Evolutionary conservation across 2,888 invertebrate genomes (phyloP).

Genomic region (Entomobrya proxima): DNA sequence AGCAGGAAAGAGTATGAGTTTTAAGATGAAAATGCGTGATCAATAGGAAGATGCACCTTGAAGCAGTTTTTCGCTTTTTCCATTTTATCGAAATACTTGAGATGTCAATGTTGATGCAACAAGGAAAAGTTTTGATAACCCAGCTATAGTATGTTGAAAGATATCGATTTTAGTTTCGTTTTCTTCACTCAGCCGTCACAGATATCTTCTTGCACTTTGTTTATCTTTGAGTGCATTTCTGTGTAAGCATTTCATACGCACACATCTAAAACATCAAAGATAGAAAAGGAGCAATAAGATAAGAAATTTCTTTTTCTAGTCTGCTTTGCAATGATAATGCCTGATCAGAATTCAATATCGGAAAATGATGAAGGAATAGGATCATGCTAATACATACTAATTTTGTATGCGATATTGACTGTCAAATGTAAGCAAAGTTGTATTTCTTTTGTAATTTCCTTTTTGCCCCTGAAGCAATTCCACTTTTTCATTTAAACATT

Average conservation of each 20-base stretch:
- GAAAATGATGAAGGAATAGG: neutral
- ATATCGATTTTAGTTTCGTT: neutral
- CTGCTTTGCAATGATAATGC: neutral
- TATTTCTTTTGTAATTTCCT: neutral
- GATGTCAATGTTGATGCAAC: constrained; percentile 14
- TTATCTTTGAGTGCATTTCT: neutral
- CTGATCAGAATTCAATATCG: constrained; percentile 12
- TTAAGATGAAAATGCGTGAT: neutral
- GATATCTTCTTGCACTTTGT: neutral
- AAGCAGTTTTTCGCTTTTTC: constrained; percentile 19
- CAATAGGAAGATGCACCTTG: neutral
- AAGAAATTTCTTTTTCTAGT: neutral
- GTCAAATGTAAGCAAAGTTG: neutral
- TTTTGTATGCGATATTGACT: neutral
- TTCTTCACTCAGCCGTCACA: neutral
- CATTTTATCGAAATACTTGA: neutral
- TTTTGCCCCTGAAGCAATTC: neutral
- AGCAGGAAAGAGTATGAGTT: neutral
- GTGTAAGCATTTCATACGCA: neutral
- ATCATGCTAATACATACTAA: constrained; percentile 2
- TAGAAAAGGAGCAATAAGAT: too few species aligned
- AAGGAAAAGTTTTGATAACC: constrained; percentile 10
- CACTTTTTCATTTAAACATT: too few species aligned
- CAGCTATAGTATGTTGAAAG: neutral
- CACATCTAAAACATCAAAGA: neutral